A percentile compares a stretch with the other conserved stretches of the same genome.
phyloP scores from a whole-genome alignment of 2,797 vertebrate genomes.

The Pachyuromys duprasi region DNA sequence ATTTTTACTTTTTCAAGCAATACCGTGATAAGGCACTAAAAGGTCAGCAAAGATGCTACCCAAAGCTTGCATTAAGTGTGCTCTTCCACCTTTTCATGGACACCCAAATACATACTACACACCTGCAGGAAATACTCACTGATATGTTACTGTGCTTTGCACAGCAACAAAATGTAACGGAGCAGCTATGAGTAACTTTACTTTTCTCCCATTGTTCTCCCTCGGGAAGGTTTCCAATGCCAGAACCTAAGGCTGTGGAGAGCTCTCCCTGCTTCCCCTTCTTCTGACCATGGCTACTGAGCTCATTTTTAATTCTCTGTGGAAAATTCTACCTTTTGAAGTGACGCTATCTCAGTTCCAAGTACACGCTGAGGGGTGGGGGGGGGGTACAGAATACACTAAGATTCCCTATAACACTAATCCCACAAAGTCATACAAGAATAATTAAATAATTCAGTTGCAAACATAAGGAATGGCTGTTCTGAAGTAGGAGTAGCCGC shows the following conservation, averaged over 20 bases:
- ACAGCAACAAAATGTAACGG: neutral
- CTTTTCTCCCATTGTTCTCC: conserved; percentile 1
- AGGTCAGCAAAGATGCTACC: accelerated
- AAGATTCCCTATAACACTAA: neutral
- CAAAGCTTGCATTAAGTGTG: too few species aligned
- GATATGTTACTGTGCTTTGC: neutral
- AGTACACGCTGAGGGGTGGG: accelerated
- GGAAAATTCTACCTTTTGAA: conserved; percentile 20
- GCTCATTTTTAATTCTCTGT: conserved; percentile 19
- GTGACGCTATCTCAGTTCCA: neutral
- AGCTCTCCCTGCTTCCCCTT: neutral
- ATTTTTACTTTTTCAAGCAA: conserved; percentile 18
- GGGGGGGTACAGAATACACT: neutral
- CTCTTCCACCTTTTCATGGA: neutral
- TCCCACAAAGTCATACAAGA: conserved; percentile 31
- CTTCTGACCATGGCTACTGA: neutral
- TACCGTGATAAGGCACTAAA: neutral
- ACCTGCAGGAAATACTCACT: neutral
- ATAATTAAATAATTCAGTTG: neutral
- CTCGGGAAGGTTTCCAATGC: conserved; percentile 24
- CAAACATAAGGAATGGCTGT: neutral
- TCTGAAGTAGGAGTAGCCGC: neutral
- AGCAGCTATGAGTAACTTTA: neutral
- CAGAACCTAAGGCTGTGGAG: neutral
- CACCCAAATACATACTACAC: neutral